Evolutionary conservation across 2,888 invertebrate genomes (phyloP), one percentile per base, ranked within the genome.

Genomic region (Pseudococcus jackbeardsleyi): DNA sequence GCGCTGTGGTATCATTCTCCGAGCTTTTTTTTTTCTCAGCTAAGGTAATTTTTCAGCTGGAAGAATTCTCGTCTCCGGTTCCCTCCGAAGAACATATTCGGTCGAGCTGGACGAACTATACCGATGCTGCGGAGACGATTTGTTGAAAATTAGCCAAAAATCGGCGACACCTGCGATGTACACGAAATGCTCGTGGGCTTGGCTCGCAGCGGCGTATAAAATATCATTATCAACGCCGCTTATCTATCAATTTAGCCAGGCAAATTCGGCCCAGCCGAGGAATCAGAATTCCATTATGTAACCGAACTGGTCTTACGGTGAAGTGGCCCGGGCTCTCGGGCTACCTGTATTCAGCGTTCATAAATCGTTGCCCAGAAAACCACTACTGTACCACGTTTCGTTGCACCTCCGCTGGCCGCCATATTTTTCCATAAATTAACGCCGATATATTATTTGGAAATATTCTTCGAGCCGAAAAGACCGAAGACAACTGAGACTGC

Each of bases 61-160:
- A 64, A 19, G 64, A 64, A 19, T 42, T 26, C 26, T 68, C 22
- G 26, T 54, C n/a, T 0, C 17, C 54, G n/a, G n/a, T n/a, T n/a
- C 7, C n/a, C 15, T n/a, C 6, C n/a, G 54, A n/a, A n/a, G n/a
- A n/a, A 17, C 6, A 54, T n/a, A 54, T 15, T n/a, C 54, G n/a
- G 11, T 4, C 48, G 5, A 48, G 54, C 17, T 4, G n/a, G 54
- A 54, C n/a, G 54, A 54, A 54, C 54, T 8, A n/a, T 54, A 54
- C 54, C 54, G 48, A 50, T 50, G 48, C 11, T 50, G 48, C 48
- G 15, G 48, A 15, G 68, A 26, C 68, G 26, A 68, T 68, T 68
- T 68, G 68, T 68, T 68, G 68, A 68, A 68, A 68, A 68, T 68
- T 68, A 68, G 68, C 68, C 68, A 68, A 68, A 68, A 68, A 68